These are phyloP conservation scores for Limonius californicus DNA, from an alignment of 1,140 invertebrate species.

Conservation along the genomic window DNA sequence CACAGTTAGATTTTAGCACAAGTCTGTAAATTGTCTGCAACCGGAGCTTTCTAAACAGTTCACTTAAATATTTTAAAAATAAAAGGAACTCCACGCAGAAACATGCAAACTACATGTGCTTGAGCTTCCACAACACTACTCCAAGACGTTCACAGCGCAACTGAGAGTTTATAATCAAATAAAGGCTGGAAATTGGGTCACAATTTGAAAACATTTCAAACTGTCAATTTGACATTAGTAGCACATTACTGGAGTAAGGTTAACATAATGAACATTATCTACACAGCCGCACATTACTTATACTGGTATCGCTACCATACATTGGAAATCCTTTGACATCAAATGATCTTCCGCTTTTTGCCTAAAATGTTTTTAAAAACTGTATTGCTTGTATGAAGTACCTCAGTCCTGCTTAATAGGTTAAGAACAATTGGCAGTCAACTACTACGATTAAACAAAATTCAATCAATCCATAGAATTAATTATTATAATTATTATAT, in stretches of 20 bases:
- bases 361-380: too few relatives aligned
- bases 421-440: too few relatives aligned
- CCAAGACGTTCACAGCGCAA: background rate
- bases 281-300: background rate
- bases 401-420: too few relatives aligned
- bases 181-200: background rate
- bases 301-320: too few relatives aligned
- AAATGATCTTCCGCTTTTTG: too few relatives aligned
- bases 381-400: too few relatives aligned
- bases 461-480: too few relatives aligned
- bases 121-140: background rate
- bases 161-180: background rate
- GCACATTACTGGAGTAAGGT: background rate
- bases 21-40: background rate
- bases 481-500: too few relatives aligned
- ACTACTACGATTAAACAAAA: too few relatives aligned
- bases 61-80: background rate
- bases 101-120: background rate
- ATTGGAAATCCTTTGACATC: too few relatives aligned
- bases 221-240: background rate
- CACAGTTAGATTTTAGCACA: background rate
- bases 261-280: background rate
- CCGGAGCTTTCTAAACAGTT: background rate
- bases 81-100: background rate
- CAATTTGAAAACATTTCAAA: background rate